Evolutionary conservation across 2,888 invertebrate genomes (phyloP), one percentile per base, ranked within the genome.

Genomic region (Pandemis corylana): DNA sequence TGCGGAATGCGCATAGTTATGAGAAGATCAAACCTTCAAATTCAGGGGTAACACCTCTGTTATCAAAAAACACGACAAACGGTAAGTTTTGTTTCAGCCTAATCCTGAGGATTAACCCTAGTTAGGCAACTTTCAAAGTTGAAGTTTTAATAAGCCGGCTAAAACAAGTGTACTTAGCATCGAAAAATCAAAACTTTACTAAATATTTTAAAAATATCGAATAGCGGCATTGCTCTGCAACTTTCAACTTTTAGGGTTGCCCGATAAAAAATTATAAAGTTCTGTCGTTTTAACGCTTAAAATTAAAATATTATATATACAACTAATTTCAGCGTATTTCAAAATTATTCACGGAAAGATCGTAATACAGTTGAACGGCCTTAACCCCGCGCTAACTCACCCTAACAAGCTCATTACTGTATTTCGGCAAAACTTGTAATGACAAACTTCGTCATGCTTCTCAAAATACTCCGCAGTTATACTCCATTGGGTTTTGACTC

Each of bases 351-450:
- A 4, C 56, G 56, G 51, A 72, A 72, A 68, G 69, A 65, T 51
- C 59, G 56, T 74, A 70, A 74, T 74, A 71, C 53, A 46, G 66
- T 53, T n/a, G 61, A 70, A 53, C 36, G 66, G 46, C 46, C 44
- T 44, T 62, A 66, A 70, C 62, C 56, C 41, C 46, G 56, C 46
- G 56, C 63, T 67, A 71, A 75, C 70, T 71, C 67, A 42, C 20
- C 46, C n/a, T 75, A 75, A 75, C 75, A 75, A 75, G 75, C 67
- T 75, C 75, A 75, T 75, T 75, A 75, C 66, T 36, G 70, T 75
- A 62, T 75, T 70, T 75, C 74, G 74, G 51, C 49, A 41, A 71
- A 71, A 70, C 75, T 71, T 67, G 63, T 70, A 66, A 75, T 75
- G 67, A 63, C 75, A 75, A 75, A 75, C 75, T 75, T 75, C 71